Conservation (phyloP, 1,140 invertebrate genomes). For the Orussus abietinus region DNA sequence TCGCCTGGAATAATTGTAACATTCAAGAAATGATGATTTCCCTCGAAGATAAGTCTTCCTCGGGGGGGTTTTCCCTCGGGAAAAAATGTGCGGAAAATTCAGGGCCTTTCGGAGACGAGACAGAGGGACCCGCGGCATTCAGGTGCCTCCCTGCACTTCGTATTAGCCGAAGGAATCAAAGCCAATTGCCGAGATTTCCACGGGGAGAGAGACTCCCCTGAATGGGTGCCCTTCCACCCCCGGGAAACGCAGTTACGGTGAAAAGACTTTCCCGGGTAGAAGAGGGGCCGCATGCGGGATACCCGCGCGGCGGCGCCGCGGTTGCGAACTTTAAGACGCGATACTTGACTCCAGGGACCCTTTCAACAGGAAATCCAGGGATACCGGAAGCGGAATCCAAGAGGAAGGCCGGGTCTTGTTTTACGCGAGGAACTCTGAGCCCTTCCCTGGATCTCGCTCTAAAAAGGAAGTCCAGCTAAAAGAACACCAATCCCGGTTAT, state of each 20-base stretch:
- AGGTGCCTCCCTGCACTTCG: constrained; percentile 15
- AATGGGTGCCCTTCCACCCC: constrained; percentile 17
- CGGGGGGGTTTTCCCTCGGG: constrained; percentile 1
- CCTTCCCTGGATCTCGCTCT: too few species aligned
- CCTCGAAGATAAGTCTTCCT: constrained; percentile 1
- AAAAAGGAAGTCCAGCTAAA: too few species aligned
- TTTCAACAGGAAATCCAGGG: too few species aligned
- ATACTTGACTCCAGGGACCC: too few species aligned
- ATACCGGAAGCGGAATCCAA: too few species aligned
- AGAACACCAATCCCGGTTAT: too few species aligned
- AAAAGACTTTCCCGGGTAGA: too few species aligned
- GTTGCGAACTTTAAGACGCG: too few species aligned
- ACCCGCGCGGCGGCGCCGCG: too few species aligned
- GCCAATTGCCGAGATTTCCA: constrained; percentile 23
- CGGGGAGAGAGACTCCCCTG: constrained; percentile 15
- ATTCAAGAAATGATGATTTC: constrained; percentile 2
- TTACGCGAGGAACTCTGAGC: too few species aligned
- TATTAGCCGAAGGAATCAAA: constrained; percentile 29
- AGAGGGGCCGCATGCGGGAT: too few species aligned
- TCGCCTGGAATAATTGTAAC: not conserved
- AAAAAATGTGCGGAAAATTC: constrained; percentile 10
- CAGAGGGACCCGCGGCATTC: not conserved
- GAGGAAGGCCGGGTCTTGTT: too few species aligned
- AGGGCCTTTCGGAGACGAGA: constrained; percentile 24
- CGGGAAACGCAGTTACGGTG: constrained; percentile 22